These are phyloP conservation scores for Achatina immaculata DNA, from an alignment of 1,140 invertebrate genomes.

Conservation along the genomic window DNA sequence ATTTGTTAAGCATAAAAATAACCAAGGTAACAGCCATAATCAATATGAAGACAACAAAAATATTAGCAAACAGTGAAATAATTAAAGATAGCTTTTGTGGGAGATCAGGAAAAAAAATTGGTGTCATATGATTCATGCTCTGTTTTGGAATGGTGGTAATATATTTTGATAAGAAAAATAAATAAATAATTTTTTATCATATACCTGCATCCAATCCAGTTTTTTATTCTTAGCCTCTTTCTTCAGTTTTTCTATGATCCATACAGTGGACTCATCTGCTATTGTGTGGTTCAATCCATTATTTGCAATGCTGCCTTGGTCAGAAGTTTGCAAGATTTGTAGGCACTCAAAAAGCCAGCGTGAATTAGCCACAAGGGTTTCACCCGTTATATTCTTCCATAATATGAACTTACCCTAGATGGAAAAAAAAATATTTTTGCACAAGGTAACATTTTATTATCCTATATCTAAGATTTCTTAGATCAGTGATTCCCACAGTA, in stretches of 20 bases:
- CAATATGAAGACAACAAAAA: too few species aligned
- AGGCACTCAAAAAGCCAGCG: conserved; percentile 14
- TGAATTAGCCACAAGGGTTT: neutral
- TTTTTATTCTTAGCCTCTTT: conserved; percentile 14
- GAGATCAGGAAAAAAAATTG: too few species aligned
- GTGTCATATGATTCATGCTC: too few species aligned
- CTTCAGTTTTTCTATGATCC: neutral
- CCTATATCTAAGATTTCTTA: too few species aligned
- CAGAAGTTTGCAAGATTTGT: neutral
- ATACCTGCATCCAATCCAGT: conserved; percentile 8
- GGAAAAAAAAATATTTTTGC: neutral
- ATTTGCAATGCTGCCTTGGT: neutral
- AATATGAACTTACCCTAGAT: conserved; percentile 15
- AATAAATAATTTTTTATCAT: neutral
- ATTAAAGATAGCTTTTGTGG: too few species aligned
- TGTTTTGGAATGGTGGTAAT: too few species aligned
- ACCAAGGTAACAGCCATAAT: too few species aligned
- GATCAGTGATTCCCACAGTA: too few species aligned
- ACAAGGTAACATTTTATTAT: too few species aligned
- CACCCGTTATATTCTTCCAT: conserved; percentile 10
- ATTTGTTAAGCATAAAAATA: too few species aligned
- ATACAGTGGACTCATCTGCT: conserved; percentile 6
- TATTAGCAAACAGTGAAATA: too few species aligned
- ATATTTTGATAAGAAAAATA: too few species aligned
- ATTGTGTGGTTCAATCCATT: conserved; percentile 28